A percentile compares a stretch with the other conserved stretches of the same genome.
phyloP scores from a whole-genome alignment of 2,797 vertebrate genomes.

The Austrolebias charrua region DNA sequence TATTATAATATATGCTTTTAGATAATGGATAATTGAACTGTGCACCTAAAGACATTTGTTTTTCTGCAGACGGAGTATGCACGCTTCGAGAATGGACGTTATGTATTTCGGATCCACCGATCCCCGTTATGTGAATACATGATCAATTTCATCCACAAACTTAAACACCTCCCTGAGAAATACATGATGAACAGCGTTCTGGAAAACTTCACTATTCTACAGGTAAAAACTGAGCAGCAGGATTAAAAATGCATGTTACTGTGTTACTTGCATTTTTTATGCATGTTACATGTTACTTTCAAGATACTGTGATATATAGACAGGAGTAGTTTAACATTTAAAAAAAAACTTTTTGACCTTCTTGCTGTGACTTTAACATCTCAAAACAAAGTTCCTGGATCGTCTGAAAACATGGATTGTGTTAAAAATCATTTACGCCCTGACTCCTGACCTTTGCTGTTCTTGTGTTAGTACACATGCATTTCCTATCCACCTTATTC shows the following conservation, averaged over 20 bases:
- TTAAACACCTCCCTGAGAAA: constrained; percentile 95
- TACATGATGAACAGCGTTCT: constrained; percentile 99
- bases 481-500: too few relatives aligned
- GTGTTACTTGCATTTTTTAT: neutral
- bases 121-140: constrained; percentile 97
- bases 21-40: constrained; percentile 6
- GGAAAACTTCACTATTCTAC: constrained; percentile 97
- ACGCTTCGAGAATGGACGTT: constrained; percentile 89
- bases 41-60: constrained; percentile 9
- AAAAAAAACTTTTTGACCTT: too few relatives aligned
- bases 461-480: too few relatives aligned
- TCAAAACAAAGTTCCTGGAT: neutral
- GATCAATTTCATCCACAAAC: constrained; percentile 98
- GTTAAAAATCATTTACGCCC: neutral
- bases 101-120: constrained; percentile 91
- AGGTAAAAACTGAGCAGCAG: constrained; percentile 73
- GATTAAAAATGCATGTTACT: too few relatives aligned
- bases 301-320: too few relatives aligned
- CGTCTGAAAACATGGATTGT: neutral
- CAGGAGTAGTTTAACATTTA: too few relatives aligned
- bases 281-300: too few relatives aligned
- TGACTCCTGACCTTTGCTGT: neutral
- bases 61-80: constrained; percentile 89
- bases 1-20: constrained; percentile 12
- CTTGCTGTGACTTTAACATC: too few relatives aligned